A percentile compares a stretch with the other conserved stretches of the same genome.
These are phyloP conservation scores for Ifrita kowaldi DNA, from an alignment of 2,113 vertebrate species.

Conservation along the genomic window DNA sequence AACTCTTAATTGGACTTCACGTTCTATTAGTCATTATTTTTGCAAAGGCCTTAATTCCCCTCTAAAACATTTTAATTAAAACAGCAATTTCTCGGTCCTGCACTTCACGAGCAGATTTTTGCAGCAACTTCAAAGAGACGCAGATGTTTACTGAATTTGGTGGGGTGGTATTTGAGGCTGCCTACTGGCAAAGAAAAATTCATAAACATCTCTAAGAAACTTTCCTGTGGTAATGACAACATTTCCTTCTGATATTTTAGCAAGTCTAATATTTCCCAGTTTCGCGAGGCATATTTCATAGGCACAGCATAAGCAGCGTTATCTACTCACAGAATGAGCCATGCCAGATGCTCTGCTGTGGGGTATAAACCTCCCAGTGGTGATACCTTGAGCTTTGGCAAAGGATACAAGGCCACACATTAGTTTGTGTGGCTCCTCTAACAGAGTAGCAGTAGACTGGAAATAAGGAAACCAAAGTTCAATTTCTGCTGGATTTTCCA, in stretches of 20 bases:
- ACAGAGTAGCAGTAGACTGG: not conserved
- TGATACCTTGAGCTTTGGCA: not conserved
- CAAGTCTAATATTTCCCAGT: constrained; percentile 25
- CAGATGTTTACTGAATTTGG: constrained; percentile 34
- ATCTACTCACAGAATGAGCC: not conserved
- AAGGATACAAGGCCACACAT: not conserved
- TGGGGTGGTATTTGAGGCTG: not conserved
- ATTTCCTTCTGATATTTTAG: constrained; percentile 38
- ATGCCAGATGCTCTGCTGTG: not conserved
- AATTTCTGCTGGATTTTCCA: not conserved
- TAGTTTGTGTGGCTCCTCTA: not conserved
- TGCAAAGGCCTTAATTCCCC: constrained; percentile 29
- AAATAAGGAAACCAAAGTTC: not conserved
- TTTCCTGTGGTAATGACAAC: constrained; percentile 30
- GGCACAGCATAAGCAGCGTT: not conserved
- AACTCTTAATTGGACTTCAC: not conserved
- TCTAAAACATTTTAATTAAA: constrained; percentile 45
- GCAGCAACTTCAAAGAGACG: constrained; percentile 15
- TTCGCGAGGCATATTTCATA: not conserved
- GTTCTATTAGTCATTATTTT: constrained; percentile 29
- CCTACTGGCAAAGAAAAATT: constrained; percentile 27
- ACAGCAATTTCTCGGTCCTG: not conserved
- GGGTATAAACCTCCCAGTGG: not conserved
- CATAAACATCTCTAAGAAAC: constrained; percentile 27
- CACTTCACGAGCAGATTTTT: not conserved